Base-by-base conservation (phyloP, 2,797 vertebrate genomes). In the Melanotaenia trifasciata region DNA sequence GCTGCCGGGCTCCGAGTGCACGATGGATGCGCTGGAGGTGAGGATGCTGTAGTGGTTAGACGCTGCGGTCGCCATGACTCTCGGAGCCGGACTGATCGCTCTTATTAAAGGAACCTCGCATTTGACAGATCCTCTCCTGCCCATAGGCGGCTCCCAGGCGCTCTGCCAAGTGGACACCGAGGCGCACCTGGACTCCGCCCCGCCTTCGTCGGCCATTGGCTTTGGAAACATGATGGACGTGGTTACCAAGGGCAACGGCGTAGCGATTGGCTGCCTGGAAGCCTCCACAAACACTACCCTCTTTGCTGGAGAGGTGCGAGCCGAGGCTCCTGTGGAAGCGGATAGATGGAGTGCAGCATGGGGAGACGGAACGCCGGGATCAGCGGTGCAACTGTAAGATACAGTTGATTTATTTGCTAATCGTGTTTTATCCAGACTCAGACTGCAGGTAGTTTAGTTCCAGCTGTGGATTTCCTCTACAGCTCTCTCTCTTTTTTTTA, bases 31-130 rank as follows among this genome's bases (percentile, higher is more conserved):
- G 95, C 96, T 95, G 96, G 97, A 96, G 94, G 96, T 95, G 94
- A 98, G 96, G 92, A 97, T 95, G 94, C 94, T 97, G 95, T 98
- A 98, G 95, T 98, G 97, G 95, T 96, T 97, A 94, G 97, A 98
- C 94, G 97, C 97, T 97, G 97, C 95, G 94, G 97, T 98, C 96
- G 97, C 97, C 97, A 98, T 98, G 97, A 96, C 96, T 97, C 96
- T 95, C 94, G 93, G 95, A 96, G 96, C 95, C 95, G 96, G 95
- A 97, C 96, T 98, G 97, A 94, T 95, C 93, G 94, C 95, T 94
- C 95, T 91, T 94, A 93, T 95, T 95, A 95, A 95, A 96, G 94
- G 94, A 95, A 95, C 94, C 96, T 95, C 93, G 95, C 96, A 97
- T 97, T 97, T 96, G 96, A 97, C 96, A 97, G 96, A 96, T 94